These are phyloP conservation scores for Sceliomorpha sp. DNA, from an alignment of 2,888 invertebrate genomes.

Conservation along the genomic window DNA sequence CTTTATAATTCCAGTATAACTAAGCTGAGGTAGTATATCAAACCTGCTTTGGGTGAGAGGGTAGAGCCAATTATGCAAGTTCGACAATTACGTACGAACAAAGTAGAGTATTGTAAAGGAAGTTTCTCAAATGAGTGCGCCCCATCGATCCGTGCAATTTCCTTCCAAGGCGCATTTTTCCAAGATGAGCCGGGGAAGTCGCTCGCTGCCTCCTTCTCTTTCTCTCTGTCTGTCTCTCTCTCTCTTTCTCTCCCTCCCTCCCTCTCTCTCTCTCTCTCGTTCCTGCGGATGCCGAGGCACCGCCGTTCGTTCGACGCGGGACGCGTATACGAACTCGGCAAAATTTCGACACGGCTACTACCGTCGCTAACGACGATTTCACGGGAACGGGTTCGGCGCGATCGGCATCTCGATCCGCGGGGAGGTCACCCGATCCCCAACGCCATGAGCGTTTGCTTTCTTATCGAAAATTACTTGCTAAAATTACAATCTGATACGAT, in stretches of 20 bases:
- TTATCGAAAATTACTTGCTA: not conserved
- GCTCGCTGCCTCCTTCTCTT: slow-evolving; percentile 4
- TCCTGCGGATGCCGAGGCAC: too few species aligned
- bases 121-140: slow-evolving; percentile 54
- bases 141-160: slow-evolving; percentile 37
- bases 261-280: too few species aligned
- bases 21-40: slow-evolving; percentile 61
- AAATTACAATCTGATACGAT: not conserved
- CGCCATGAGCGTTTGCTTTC: slow-evolving; percentile 1
- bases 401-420: slow-evolving; percentile 17
- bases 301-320: too few species aligned
- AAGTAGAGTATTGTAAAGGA: slow-evolving; percentile 56
- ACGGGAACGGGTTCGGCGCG: slow-evolving; percentile 22
- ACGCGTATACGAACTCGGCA: slow-evolving; percentile 3
- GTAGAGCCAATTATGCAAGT: slow-evolving; percentile 75
- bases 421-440: slow-evolving; percentile 2
- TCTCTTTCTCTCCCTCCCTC: too few species aligned
- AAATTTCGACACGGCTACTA: slow-evolving; percentile 17
- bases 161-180: slow-evolving; percentile 24
- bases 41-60: slow-evolving; percentile 78
- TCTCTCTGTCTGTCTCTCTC: too few species aligned
- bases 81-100: slow-evolving; percentile 67
- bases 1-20: slow-evolving; percentile 58
- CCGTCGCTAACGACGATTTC: slow-evolving; percentile 27
- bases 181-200: slow-evolving; percentile 19